phyloP scores from a whole-genome alignment of 1,140 invertebrate genomes.

The Diorhabda elongata region DNA sequence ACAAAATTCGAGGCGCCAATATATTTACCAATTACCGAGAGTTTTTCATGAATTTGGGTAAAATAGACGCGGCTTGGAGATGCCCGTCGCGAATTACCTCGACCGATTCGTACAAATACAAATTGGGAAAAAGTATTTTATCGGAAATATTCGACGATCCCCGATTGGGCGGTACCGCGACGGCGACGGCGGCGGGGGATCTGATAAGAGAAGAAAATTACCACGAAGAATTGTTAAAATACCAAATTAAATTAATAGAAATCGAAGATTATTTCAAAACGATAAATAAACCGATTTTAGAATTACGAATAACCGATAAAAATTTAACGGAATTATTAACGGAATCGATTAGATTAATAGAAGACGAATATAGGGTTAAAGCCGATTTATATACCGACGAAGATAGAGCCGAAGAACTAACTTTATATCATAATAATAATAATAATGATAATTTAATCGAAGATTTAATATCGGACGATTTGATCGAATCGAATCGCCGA shows the following conservation, averaged over 20 bases:
- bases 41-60: constrained; percentile 34
- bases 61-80: constrained; percentile 29
- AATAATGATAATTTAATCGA: constrained; percentile 36
- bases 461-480: constrained; percentile 34
- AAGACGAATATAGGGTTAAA: constrained; percentile 30
- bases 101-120: constrained; percentile 20
- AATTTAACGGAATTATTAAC: constrained; percentile 34
- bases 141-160: constrained; percentile 26
- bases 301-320: constrained; percentile 35
- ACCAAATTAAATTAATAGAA: constrained; percentile 46
- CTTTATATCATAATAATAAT: constrained; percentile 30
- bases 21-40: constrained; percentile 31
- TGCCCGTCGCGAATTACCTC: constrained; percentile 26
- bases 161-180: constrained; percentile 7
- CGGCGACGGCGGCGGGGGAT: constrained; percentile 14
- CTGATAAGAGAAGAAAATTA: constrained; percentile 28
- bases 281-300: constrained; percentile 28
- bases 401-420: constrained; percentile 32
- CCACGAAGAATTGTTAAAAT: constrained; percentile 44
- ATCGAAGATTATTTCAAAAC: constrained; percentile 48
- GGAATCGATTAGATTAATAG: constrained; percentile 37
- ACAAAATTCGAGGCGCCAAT: constrained; percentile 19
- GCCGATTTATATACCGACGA: constrained; percentile 34
- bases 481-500: constrained; percentile 44
- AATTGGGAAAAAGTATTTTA: constrained; percentile 24